A percentile compares a stretch with the other conserved stretches of the same genome.
Evolutionary conservation across 2,888 invertebrate species (phyloP).

Genomic region (Polia nebulosa): DNA sequence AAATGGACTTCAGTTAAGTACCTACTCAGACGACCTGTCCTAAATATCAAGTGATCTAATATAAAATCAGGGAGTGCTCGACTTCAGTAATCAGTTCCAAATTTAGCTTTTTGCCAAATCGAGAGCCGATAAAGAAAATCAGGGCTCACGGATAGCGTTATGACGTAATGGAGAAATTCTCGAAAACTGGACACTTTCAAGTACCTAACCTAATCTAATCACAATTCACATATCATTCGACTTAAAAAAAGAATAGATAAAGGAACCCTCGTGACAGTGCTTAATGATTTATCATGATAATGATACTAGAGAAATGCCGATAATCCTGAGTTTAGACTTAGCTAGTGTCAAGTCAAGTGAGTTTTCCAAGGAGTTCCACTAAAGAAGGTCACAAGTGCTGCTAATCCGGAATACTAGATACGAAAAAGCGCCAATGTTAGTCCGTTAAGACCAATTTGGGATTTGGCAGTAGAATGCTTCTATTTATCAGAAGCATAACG

Average conservation of each 20-base stretch:
- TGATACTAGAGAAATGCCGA: not conserved
- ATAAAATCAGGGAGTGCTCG: not conserved
- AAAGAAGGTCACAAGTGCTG: slow-evolving; percentile 4
- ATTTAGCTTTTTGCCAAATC: slow-evolving; percentile 8
- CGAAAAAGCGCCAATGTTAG: not conserved
- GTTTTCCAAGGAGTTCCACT: not conserved
- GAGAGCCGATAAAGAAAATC: slow-evolving; percentile 29
- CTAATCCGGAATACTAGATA: not conserved
- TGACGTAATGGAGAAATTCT: slow-evolving; percentile 43
- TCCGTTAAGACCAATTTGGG: not conserved
- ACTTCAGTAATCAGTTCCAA: slow-evolving; percentile 19
- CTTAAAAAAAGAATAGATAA: slow-evolving; percentile 11
- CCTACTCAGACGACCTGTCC: not conserved
- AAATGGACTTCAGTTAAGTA: not conserved
- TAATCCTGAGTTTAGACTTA: slow-evolving; percentile 1
- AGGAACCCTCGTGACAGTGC: not conserved
- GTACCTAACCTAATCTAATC: not conserved
- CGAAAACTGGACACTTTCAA: not conserved
- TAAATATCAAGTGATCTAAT: not conserved
- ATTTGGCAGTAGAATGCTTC: not conserved
- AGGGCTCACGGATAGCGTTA: slow-evolving; percentile 14
- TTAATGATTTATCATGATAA: slow-evolving; percentile 18
- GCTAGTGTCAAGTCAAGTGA: not conserved
- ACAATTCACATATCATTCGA: not conserved
- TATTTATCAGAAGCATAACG: too few relatives aligned